Evolutionary conservation across 2,888 invertebrate species (phyloP), one percentile per base, ranked within the genome.

Genomic region (Tryphoninae sp.): DNA sequence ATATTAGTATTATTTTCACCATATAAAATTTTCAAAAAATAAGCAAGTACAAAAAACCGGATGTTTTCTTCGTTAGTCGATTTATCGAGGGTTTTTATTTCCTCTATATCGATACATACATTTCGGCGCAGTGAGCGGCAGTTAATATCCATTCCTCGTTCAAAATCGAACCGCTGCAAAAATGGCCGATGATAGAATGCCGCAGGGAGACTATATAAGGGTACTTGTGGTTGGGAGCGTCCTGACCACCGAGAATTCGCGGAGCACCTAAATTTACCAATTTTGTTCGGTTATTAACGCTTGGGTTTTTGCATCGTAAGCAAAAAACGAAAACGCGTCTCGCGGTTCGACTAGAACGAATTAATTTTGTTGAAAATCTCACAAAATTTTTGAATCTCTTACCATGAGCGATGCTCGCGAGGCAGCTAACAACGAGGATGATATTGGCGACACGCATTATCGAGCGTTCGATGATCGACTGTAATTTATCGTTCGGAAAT

Each of bases 101-200:
- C 26, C 26, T 26, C 4, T 16, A 68, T 40, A 33, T n/a, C 22
- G 19, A 64, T 40, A 77, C 58, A 40, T 58, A 79, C 80, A 3
- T 4, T 16, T 11, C 19, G 7, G 80, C 22, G 65, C 80, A 82
- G 26, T 83, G 80, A 53, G 67, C 81, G 16, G 83, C 83, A 13
- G 83, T 68, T 1, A 82, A 45, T 13, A 83, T 55, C 81, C 83
- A 81, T 13, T 22, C 13, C 2, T 49, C 42, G 58, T 72, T 75
- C 11, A 83, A 19, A 8, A 83, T 81, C 23, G 81, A 80, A 61
- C 78, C 83, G 40, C 75, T 51, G 64, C 83, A 81, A 13, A 77
- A 69, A 55, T 83, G 81, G 11, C 49, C 40, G 2, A 3, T 3
- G 9, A 2, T 49, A 1, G 2, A 22, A 1, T 8, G 3, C 33